Evolutionary conservation across 64 coral and sea anemone genomes (phyloP), one percentile per base, ranked within the genome.

Genomic region (Acropora tenuis): DNA sequence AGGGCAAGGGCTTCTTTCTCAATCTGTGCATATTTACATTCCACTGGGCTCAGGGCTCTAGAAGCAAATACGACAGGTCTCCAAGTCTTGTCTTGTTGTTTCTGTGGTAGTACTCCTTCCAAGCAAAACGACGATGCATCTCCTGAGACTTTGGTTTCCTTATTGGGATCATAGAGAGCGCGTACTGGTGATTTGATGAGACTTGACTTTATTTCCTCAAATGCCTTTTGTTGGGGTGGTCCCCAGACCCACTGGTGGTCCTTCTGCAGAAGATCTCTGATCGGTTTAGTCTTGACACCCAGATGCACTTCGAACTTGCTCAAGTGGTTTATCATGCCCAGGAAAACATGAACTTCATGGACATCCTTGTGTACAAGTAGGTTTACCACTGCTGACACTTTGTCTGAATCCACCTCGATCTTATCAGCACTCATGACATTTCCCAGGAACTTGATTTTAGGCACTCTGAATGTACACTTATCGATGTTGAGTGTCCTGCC

Each of bases 401-500:
- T 89, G 3, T 77, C 75, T 65, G 87, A 20, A 19, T 89, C 87
- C 44, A n/a, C 20, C 2, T 67, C 50, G 1, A 78, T 79, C 40
- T 75, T 75, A 41, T 9, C n/a, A 0, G 50, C 12, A 45, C 76
- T 79, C 5, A 89, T 43, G 9, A 79, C 46, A 46, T 89, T 53
- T 2, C 87, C 87, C 3, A 89, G 50, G 41, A 89, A 89, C n/a
- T 78, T 89, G n/a, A 89, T 53, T 78, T 52, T 45, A 4, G 47
- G 73, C 10, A 50, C 40, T 10, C 48, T 61, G 48, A 78, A 89
- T n/a, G 19, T 49, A 17, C 87, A 89, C 12, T 89, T 89, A 6
- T 43, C 30, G 5, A 15, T 0, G 46, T 88, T 88, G 69, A 88
- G 86, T 1, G 73, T 88, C 72, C 77, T 41, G 9, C 86, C 86